Evolutionary conservation across 2,797 vertebrate species (phyloP), one percentile per base, ranked within the genome.

Genomic region (Sebastes dallii): DNA sequence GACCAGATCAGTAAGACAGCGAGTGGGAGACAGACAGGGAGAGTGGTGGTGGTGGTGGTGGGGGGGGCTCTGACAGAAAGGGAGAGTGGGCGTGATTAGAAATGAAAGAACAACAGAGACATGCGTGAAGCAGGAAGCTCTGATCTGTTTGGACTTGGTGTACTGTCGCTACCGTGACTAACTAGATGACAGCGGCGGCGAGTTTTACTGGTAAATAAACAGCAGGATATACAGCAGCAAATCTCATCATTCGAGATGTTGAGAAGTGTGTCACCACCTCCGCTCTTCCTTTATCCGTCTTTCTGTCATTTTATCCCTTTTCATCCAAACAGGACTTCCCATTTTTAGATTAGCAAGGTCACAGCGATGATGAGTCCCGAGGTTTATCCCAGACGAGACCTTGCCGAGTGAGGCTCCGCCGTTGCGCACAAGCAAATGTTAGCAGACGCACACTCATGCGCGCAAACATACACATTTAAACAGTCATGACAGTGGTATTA

Each of bases 401-500:
- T 18, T n/a, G 61, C 6, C 0, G 39, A 36, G 52, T 1, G 13
- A 59, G 30, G 59, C 70, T 14, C 55, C 3, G 27, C 29, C 36
- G 36, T 82, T 69, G 60, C n/a, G 13, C 34, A 39, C 34, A 22
- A 62, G 61, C 61, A 66, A 66, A 42, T 25, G 36, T 46, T 24
- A 46, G 24, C 34, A 39, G 61, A 55, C 73, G 52, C 81, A 27
- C 75, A 52, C 88, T 60, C 34, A 30, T 12, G 59, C 32, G 12
- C 27, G 27, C 66, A 86, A 77, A 65, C 75, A 54, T 22, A 60
- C 86, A 54, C 85, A 84, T 72, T 87, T 90, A 89, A 90, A 86
- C 86, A 88, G 84, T 64, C 78, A 78, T 89, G 92, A 89, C 89
- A 89, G 88, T 36, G 73, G 88, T 81, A 91, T 93, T 93, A 92